Base-by-base conservation (phyloP, 2,113 vertebrate species). In the Zosterops borbonicus region DNA sequence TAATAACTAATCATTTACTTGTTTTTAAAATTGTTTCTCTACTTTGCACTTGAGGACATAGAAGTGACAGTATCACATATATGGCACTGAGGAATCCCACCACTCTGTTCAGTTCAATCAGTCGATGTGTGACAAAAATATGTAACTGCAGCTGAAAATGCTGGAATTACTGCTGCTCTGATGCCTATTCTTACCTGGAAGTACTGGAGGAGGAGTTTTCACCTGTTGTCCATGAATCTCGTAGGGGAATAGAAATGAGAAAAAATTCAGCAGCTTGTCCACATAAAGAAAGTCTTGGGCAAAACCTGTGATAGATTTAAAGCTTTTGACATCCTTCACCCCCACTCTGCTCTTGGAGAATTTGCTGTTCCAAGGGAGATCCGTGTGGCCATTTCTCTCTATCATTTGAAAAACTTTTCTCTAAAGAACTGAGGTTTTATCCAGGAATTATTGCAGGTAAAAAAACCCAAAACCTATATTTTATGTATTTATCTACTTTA, bases 391-490 rank as follows among this genome's bases (percentile, higher is more conserved):
- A 20, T 64, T 85, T 90, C 12, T 75, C 16, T 35, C 14, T 64
- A 1, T 49, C 2, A 35, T 47, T 60, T 83, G 35, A 39, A 76
- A 79, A 76, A 59, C 3, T 39, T 52, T 74, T 14, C 23, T 27
- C 18, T 68, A 18, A 60, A 50, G 12, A 39, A 25, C 11, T 29
- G 23, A 46, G 31, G 35, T 55, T 55, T 87, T 7, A 35, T 86
- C 5, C 46, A 67, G 28, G 3, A 89, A 41, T 33, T 70, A 39
- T 25, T 84, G 29, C 5, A 13, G 23, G 3, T 5, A 1, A 6
- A 44, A 23, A 16, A 15, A 5, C 1, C 4, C 28, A 29, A 18
- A 11, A 1, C 5, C 12, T 60, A 9, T 10, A 5, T 42, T 44
- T 47, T 47, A 18, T 42, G 28, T 50, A 31, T 46, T 58, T 59